These are phyloP conservation scores for Danio kyathit DNA, from an alignment of 2,797 vertebrate species.

Conservation along the genomic window DNA sequence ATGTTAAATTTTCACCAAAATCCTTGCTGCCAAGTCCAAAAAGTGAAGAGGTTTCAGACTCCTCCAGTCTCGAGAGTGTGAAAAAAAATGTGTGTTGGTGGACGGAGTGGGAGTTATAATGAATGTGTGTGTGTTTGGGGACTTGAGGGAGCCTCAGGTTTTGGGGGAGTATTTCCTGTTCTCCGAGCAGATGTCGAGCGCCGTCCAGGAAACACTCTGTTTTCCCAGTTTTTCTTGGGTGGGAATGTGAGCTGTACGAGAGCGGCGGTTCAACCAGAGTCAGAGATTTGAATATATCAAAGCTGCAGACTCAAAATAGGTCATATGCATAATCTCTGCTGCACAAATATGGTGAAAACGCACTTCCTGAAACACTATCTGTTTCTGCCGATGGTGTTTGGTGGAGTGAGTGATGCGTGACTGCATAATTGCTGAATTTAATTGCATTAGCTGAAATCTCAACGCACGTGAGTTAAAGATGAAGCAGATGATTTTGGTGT, in stretches of 20 bases:
- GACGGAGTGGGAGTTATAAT: conserved; percentile 51
- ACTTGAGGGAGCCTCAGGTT: conserved; percentile 55
- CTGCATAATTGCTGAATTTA: conserved; percentile 23
- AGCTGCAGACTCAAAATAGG: conserved; percentile 66
- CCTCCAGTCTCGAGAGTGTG: conserved; percentile 15
- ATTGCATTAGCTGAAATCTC: conserved; percentile 64
- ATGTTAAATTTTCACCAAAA: not conserved
- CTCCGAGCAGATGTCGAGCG: conserved; percentile 60
- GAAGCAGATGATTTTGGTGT: too few relatives aligned
- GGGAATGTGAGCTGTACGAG: conserved; percentile 48
- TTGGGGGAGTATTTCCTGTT: conserved; percentile 65
- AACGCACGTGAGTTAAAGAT: not conserved
- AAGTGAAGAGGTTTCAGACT: conserved; percentile 13
- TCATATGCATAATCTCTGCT: conserved; percentile 61
- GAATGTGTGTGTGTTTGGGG: conserved; percentile 32
- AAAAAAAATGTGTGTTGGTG: conserved; percentile 40
- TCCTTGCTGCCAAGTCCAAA: conserved; percentile 27
- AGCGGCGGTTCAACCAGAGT: conserved; percentile 58
- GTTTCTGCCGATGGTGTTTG: conserved; percentile 49
- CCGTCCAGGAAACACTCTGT: conserved; percentile 60
- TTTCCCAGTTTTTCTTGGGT: conserved; percentile 57
- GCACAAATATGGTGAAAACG: conserved; percentile 52
- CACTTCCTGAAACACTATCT: conserved; percentile 44
- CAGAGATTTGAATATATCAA: conserved; percentile 65
- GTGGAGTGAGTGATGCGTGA: conserved; percentile 41